phyloP scores from a whole-genome alignment of 2,113 vertebrate genomes.

The Tympanuchus pallidicinctus region DNA sequence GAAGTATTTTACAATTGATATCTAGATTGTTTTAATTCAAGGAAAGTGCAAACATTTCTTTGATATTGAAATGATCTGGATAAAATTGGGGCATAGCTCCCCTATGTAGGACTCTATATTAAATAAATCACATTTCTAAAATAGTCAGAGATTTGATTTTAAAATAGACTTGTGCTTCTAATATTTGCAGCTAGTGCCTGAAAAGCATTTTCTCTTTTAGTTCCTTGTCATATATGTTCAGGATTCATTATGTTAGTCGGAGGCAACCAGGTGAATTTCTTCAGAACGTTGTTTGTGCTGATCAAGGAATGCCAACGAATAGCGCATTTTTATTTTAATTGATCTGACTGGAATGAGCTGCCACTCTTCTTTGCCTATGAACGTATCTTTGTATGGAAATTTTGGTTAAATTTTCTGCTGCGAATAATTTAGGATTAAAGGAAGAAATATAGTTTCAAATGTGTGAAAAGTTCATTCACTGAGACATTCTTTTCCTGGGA shows the following conservation, averaged over 20 bases:
- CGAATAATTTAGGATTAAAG: conserved; percentile 67
- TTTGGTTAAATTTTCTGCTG: conserved; percentile 47
- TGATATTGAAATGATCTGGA: conserved; percentile 27
- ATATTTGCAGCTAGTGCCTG: conserved; percentile 50
- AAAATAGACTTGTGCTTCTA: conserved; percentile 41
- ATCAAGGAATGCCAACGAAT: conserved; percentile 57
- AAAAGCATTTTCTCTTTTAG: conserved; percentile 57
- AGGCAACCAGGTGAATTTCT: conserved; percentile 62
- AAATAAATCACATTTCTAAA: conserved; percentile 12
- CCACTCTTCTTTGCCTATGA: conserved; percentile 52
- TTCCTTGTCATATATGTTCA: conserved; percentile 53
- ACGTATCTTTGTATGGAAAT: conserved; percentile 18
- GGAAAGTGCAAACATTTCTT: background rate
- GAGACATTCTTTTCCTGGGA: background rate
- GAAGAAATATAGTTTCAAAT: conserved; percentile 22
- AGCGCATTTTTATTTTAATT: conserved; percentile 69
- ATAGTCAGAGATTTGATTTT: conserved; percentile 17
- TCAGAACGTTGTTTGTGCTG: conserved; percentile 56
- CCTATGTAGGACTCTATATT: background rate
- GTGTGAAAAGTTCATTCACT: background rate
- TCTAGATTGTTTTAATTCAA: background rate
- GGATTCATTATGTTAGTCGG: conserved; percentile 41
- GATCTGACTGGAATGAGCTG: conserved; percentile 60
- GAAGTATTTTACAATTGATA: background rate
- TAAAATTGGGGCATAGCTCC: background rate